Evolutionary conservation across 2,888 invertebrate species (phyloP), one percentile per base, ranked within the genome.

Genomic region (Archaeoteleia sp.): DNA sequence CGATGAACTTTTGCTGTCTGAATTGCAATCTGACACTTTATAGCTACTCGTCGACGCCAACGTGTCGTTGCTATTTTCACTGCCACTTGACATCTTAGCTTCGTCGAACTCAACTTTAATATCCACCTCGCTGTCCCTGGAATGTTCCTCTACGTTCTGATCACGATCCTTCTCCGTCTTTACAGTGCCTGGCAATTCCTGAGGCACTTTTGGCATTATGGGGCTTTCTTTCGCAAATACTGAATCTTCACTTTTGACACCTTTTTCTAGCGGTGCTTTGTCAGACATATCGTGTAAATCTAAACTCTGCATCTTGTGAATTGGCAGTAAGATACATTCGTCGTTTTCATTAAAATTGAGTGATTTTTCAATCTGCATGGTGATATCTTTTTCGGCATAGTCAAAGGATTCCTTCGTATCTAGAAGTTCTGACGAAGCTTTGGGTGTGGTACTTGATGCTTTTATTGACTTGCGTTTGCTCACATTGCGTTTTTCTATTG

Each of bases 31-130:
- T 1, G 76, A 76, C 37, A 78, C 43, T 67, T 82, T 83, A 32
- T 73, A 77, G 20, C 74, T 81, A 7, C 75, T 53, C 46, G 51
- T 29, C 1, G 81, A 80, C 6, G 75, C 55, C 9, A 79, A 86
- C 70, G 88, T 89, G 54, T 90, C 89, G 46, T 88, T 89, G 63
- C 89, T 88, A 62, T 88, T 86, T 77, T 91, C 90, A 48, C 84
- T 80, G 43, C 76, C 73, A 17, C 82, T 81, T 0, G 79, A 82
- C 6, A 80, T 43, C 53, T 85, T 85, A 4, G 74, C 63, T 40
- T 85, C 83, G 46, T 84, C 85, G 1, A 75, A 75, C 17, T 83
- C 82, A 1, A 74, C 58, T 73, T 84, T 84, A 1, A 70, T 74
- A 34, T 83, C 82, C 1, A 72, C 58, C 67, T 82, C 84, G 53